Evolutionary conservation across 2,888 invertebrate genomes (phyloP).

Genomic region (Ormyrus rosae): DNA sequence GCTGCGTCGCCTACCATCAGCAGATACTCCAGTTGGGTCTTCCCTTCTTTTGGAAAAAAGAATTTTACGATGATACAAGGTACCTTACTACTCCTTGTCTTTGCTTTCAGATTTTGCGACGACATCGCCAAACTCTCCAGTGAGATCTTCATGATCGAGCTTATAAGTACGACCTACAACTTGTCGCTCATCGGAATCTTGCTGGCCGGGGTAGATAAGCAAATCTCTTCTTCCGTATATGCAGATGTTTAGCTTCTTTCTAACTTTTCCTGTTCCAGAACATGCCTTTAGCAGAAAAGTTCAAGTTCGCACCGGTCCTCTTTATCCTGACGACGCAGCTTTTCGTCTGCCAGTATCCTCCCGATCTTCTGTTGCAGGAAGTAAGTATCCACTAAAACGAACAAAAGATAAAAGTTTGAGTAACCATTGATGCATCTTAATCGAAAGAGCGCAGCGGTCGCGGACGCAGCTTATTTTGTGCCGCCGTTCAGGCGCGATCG

Average conservation of each 20-base stretch:
- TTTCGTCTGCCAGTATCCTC: conserved; percentile 51
- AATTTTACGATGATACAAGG: too few relatives aligned
- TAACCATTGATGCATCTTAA: neutral
- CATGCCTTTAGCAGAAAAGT: conserved; percentile 42
- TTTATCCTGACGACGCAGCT: conserved; percentile 38
- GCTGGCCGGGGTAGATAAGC: conserved; percentile 36
- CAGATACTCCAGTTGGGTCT: too few relatives aligned
- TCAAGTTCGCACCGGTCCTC: conserved; percentile 46
- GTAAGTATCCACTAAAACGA: neutral
- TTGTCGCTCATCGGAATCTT: conserved; percentile 47
- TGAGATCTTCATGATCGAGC: conserved; percentile 50
- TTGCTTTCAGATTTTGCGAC: conserved; percentile 36
- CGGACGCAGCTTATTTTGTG: conserved; percentile 38
- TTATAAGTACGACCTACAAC: conserved; percentile 51
- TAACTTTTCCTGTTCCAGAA: neutral
- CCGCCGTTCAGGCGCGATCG: conserved; percentile 29
- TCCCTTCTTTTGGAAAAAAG: too few relatives aligned
- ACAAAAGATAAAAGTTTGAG: too few relatives aligned
- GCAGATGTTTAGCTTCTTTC: too few relatives aligned
- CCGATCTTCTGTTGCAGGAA: conserved; percentile 41
- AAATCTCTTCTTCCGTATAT: too few relatives aligned
- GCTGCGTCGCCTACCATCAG: too few relatives aligned
- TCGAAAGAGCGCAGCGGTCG: conserved; percentile 32
- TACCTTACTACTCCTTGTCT: too few relatives aligned
- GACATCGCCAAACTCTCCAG: conserved; percentile 39